Evolutionary conservation across 2,888 invertebrate species (phyloP).

Genomic region (Diarsia rubi): DNA sequence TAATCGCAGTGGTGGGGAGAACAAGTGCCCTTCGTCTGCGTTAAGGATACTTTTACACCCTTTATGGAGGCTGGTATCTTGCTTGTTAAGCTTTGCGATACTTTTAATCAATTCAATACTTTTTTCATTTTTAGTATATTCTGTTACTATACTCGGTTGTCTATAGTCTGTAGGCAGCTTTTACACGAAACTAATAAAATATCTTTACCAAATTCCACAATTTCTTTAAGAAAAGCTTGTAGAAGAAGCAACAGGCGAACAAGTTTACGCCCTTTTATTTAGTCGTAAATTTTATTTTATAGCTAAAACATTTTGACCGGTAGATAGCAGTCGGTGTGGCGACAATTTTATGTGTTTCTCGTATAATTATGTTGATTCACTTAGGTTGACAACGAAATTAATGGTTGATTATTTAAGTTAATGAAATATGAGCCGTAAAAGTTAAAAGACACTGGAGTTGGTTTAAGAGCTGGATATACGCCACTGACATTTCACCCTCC

Average conservation of each 20-base stretch:
- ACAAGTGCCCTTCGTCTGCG: too few relatives aligned
- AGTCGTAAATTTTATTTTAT: conserved; percentile 47
- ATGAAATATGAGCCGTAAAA: conserved; percentile 28
- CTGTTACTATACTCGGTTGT: background rate
- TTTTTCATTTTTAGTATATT: background rate
- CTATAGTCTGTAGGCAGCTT: background rate
- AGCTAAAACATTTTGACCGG: conserved; percentile 17
- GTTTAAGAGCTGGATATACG: too few relatives aligned
- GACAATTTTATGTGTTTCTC: conserved; percentile 37
- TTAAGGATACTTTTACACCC: too few relatives aligned
- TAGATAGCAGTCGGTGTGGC: background rate
- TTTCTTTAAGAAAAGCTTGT: background rate
- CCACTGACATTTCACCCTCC: too few relatives aligned
- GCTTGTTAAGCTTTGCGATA: too few relatives aligned
- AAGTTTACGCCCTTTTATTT: conserved; percentile 13
- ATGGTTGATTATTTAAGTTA: conserved; percentile 4
- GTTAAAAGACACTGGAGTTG: background rate
- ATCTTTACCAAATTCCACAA: background rate
- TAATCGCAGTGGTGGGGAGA: too few relatives aligned
- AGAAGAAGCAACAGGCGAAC: conserved; percentile 31
- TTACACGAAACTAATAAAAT: conserved; percentile 7
- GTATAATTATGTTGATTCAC: conserved; percentile 35
- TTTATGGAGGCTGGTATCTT: too few relatives aligned
- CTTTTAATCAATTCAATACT: too few relatives aligned
- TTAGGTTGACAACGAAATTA: background rate